A percentile compares a stretch with the other conserved stretches of the same genome.
These are phyloP conservation scores for Scaptomyza graminum DNA, from an alignment of 1,140 invertebrate species.

Conservation along the genomic window DNA sequence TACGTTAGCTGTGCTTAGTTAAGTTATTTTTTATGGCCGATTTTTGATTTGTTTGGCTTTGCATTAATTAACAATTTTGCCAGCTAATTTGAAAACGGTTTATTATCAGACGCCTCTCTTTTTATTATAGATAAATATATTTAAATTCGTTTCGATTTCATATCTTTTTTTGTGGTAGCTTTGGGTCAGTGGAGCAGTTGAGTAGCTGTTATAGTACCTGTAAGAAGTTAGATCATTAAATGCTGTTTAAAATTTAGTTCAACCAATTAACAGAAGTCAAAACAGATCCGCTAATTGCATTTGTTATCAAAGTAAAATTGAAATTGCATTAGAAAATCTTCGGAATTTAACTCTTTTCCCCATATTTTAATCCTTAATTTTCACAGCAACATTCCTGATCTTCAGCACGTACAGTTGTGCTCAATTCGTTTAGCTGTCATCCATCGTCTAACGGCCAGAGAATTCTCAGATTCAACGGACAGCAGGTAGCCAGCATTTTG, in stretches of 20 bases:
- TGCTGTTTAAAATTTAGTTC: constrained; percentile 19
- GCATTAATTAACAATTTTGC: constrained; percentile 73
- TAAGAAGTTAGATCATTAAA: constrained; percentile 53
- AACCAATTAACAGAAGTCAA: constrained; percentile 10
- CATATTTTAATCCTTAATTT: neutral
- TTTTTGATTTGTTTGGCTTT: constrained; percentile 66
- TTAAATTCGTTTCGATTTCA: neutral
- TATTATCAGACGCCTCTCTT: constrained; percentile 21
- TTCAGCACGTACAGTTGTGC: constrained; percentile 24
- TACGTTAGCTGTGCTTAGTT: constrained; percentile 47
- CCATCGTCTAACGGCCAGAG: too few relatives aligned
- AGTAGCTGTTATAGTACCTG: neutral
- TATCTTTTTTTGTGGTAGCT: constrained; percentile 21
- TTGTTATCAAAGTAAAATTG: too few relatives aligned
- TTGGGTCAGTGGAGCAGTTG: constrained; percentile 60
- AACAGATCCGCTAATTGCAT: constrained; percentile 29
- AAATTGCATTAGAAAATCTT: too few relatives aligned
- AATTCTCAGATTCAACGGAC: neutral
- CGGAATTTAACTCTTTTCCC: too few relatives aligned
- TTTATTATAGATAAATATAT: neutral
- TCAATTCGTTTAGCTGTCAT: neutral
- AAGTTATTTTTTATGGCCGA: constrained; percentile 60
- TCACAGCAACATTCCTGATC: neutral
- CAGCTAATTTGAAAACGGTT: constrained; percentile 39
- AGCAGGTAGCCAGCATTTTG: constrained; percentile 35